These are phyloP conservation scores for Pentalonia nigronervosa DNA, from an alignment of 1,140 invertebrate species.

Conservation along the genomic window DNA sequence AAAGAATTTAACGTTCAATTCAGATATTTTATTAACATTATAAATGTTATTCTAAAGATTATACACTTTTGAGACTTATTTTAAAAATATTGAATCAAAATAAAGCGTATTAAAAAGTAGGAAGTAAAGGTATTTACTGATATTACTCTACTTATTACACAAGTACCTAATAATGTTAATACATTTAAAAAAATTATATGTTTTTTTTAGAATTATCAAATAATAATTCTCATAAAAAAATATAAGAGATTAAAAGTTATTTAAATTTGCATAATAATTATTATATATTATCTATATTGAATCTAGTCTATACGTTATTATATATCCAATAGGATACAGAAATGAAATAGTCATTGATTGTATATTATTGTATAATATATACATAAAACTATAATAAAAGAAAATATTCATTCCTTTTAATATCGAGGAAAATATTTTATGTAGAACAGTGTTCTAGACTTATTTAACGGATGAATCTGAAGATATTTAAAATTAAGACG, in stretches of 20 bases:
- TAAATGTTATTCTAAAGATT: not conserved
- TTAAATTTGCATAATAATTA: not conserved
- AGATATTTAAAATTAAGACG: not conserved
- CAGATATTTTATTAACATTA: not conserved
- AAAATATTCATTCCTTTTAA: too few species aligned
- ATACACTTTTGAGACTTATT: not conserved
- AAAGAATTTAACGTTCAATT: not conserved
- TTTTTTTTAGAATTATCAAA: not conserved
- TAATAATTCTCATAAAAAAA: not conserved
- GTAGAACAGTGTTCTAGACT: too few species aligned
- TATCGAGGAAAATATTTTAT: too few species aligned
- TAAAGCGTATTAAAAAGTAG: not conserved
- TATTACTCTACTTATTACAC: not conserved
- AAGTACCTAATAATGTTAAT: not conserved
- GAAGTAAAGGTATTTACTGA: not conserved
- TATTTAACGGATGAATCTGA: not conserved
- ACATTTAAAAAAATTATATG: not conserved
- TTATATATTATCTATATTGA: not conserved
- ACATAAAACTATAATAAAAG: too few species aligned
- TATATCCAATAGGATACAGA: too few species aligned
- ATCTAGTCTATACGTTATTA: too few species aligned
- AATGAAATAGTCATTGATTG: too few species aligned
- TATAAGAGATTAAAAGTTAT: not conserved
- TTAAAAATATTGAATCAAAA: not conserved
- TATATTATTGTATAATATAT: too few species aligned